Base-by-base conservation (phyloP, 2,888 invertebrate species). In the Hypercompe scribonia region DNA sequence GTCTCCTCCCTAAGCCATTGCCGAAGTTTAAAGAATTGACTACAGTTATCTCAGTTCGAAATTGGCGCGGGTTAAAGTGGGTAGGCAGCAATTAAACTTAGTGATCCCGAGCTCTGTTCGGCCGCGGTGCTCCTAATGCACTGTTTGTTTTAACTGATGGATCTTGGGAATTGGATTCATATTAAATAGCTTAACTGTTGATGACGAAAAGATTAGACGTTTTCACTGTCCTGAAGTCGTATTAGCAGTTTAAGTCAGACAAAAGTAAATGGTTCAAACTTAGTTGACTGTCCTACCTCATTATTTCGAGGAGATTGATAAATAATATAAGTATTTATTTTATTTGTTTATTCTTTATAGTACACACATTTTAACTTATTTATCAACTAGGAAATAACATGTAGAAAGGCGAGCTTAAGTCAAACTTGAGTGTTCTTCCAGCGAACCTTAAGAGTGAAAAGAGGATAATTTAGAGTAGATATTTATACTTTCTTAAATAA, bases 31-130 rank as follows among this genome's bases (percentile, higher is more conserved):
- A 93, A 94, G 92, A 94, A 94, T 93, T 87, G 91, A 90, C 90
- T 91, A 89, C 90, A 91, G 91, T 89, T 93, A 92, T 92, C 93
- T 91, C 81, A 78, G 84, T 82, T 87, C 79, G 86, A 82, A 90
- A 92, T 91, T 90, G 91, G 92, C 90, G 92, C 92, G 94, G 93
- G 94, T 93, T 94, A 92, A 93, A 92, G 93, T 90, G 90, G 91
- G 89, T 86, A 83, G 86, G 84, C 84, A 84, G 89, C 88, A 92
- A 94, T 94, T 93, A 93, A 94, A 95, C 87, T 94, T 92, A 87
- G 87, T 93, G 91, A 94, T 92, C 94, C 91, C 75, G 69, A 75
- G 79, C 64, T 78, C 76, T 78, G 81, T 79, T 82, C 78, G 81
- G 73, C 76, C 79, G 73, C 65, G 63, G 65, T 64, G 64, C 70